These are phyloP conservation scores for Parambassis ranga DNA, from an alignment of 2,797 vertebrate species.

Conservation along the genomic window DNA sequence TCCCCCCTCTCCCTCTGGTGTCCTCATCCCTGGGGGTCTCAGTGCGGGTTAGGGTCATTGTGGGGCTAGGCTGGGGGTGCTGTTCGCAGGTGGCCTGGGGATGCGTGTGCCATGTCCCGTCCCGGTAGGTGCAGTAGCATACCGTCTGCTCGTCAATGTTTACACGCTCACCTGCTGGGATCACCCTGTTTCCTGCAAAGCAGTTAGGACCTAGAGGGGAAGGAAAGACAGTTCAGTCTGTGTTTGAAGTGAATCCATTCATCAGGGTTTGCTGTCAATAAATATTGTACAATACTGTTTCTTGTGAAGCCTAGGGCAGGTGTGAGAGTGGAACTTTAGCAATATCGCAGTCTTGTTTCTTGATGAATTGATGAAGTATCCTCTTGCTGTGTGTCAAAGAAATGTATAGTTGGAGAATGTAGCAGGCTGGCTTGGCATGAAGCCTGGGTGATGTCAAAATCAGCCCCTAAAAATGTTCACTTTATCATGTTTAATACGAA, in stretches of 20 bases:
- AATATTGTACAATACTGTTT: too few relatives aligned
- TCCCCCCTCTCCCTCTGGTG: slow-evolving; percentile 44
- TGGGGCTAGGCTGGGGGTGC: slow-evolving; percentile 42
- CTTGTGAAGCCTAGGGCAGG: too few relatives aligned
- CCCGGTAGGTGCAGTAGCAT: slow-evolving; percentile 76
- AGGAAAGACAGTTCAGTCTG: background rate
- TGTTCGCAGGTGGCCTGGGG: slow-evolving; percentile 69
- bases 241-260: background rate
- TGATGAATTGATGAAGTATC: too few relatives aligned
- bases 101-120: slow-evolving; percentile 78
- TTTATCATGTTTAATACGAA: too few relatives aligned
- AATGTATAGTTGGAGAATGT: too few relatives aligned
- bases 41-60: background rate
- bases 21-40: slow-evolving; percentile 41
- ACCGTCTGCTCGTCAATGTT: slow-evolving; percentile 74
- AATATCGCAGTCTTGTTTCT: too few relatives aligned
- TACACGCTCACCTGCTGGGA: slow-evolving; percentile 78
- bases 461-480: too few relatives aligned
- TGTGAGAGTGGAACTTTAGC: too few relatives aligned
- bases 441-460: too few relatives aligned
- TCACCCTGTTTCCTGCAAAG: slow-evolving; percentile 79
- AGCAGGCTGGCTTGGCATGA: too few relatives aligned
- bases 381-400: too few relatives aligned
- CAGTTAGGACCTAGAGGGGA: slow-evolving; percentile 79
- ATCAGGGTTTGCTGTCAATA: too few relatives aligned